Conservation (phyloP, 2,113 vertebrate genomes). For the Acanthochromis polyacanthus region DNA sequence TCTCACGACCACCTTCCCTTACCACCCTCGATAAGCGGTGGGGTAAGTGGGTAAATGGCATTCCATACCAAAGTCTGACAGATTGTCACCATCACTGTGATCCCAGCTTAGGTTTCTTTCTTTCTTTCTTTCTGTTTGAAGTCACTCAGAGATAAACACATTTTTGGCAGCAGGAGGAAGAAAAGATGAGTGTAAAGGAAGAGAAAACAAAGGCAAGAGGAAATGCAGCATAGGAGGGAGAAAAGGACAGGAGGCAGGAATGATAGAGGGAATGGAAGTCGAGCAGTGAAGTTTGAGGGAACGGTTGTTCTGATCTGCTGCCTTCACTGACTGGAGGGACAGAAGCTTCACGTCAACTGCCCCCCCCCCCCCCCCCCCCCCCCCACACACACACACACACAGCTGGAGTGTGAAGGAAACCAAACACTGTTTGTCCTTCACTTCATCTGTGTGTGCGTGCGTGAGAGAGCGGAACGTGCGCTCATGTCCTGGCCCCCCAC, state of each 20-base stretch:
- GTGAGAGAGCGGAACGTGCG: too few relatives aligned
- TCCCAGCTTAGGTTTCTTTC: constrained; percentile 25
- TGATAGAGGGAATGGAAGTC: constrained; percentile 5
- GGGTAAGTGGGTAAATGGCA: constrained; percentile 53
- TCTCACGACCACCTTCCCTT: constrained; percentile 7
- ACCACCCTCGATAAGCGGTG: not conserved
- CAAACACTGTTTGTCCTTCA: not conserved
- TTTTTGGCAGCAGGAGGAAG: constrained; percentile 57
- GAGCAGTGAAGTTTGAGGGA: not conserved
- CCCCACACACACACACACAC: too few relatives aligned
- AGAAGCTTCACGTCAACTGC: not conserved
- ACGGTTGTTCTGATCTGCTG: constrained; percentile 26
- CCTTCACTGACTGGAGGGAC: too few relatives aligned
- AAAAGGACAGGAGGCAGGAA: constrained; percentile 19
- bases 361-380: too few relatives aligned
- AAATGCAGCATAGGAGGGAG: constrained; percentile 19
- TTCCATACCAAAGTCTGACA: constrained; percentile 37
- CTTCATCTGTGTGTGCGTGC: not conserved
- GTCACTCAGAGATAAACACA: constrained; percentile 72
- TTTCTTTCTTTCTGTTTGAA: constrained; percentile 46
- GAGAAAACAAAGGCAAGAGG: constrained; percentile 12
- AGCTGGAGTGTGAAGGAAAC: not conserved
- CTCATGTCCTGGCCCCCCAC: too few relatives aligned
- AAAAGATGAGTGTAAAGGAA: constrained; percentile 4
- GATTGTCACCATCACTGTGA: constrained; percentile 39